Conservation (phyloP, 2,888 invertebrate species). For the Polietes domitor region DNA sequence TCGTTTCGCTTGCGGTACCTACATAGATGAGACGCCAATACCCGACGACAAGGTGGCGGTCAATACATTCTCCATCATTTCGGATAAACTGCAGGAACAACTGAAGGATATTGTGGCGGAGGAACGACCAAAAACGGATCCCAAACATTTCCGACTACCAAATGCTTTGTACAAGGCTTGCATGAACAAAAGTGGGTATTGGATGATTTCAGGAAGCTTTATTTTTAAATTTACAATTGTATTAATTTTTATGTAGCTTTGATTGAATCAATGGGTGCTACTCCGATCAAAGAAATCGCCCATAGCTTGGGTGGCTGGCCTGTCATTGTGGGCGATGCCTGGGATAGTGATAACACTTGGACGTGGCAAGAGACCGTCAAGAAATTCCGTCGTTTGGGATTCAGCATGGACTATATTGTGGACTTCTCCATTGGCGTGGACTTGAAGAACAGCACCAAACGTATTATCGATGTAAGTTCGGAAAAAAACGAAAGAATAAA, state of each 20-base stretch:
- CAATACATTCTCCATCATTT: constrained; percentile 80
- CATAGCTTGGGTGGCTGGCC: constrained; percentile 96
- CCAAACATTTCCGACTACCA: constrained; percentile 80
- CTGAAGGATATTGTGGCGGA: constrained; percentile 79
- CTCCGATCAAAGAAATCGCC: constrained; percentile 88
- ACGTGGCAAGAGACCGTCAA: constrained; percentile 92
- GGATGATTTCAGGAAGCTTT: neutral
- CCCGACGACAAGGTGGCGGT: constrained; percentile 85
- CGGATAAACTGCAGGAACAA: constrained; percentile 81
- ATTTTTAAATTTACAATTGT: neutral
- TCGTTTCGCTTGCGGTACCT: constrained; percentile 88
- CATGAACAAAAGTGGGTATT: constrained; percentile 80
- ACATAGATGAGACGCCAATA: constrained; percentile 85
- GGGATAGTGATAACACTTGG: constrained; percentile 86
- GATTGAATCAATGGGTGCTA: constrained; percentile 90
- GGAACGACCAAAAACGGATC: constrained; percentile 76
- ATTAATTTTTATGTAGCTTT: constrained; percentile 82
- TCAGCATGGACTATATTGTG: constrained; percentile 94
- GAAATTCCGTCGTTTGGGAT: constrained; percentile 89
- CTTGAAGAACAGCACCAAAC: constrained; percentile 92
- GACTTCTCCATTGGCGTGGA: constrained; percentile 95
- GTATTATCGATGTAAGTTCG: constrained; percentile 89
- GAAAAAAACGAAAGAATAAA: too few species aligned
- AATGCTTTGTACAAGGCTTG: constrained; percentile 81
- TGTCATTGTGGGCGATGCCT: constrained; percentile 88